Evolutionary conservation across 2,113 vertebrate species (phyloP).

Genomic region (Propithecus coquereli): DNA sequence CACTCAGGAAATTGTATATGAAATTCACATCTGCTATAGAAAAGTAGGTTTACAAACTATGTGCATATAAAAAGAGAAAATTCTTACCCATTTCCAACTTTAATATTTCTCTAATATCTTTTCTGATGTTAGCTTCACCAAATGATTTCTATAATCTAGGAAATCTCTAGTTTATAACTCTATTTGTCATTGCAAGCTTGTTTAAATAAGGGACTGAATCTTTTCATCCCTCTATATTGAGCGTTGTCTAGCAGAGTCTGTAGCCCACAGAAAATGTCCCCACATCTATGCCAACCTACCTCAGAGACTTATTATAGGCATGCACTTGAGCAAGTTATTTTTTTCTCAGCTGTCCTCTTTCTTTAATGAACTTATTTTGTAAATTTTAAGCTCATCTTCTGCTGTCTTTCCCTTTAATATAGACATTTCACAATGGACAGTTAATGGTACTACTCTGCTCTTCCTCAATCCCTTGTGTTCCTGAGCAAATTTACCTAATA

Average conservation of each 20-base stretch:
- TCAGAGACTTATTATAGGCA: not conserved
- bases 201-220: not conserved
- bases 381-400: not conserved
- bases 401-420: not conserved
- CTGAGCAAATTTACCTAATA: not conserved
- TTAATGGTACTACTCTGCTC: not conserved
- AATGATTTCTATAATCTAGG: not conserved
- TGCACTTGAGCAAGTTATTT: not conserved
- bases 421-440: not conserved
- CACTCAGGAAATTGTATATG: constrained; percentile 42
- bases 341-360: not conserved
- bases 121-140: not conserved
- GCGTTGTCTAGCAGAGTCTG: not conserved
- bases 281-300: accelerated
- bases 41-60: not conserved
- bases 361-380: not conserved
- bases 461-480: not conserved
- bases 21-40: constrained; percentile 43
- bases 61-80: not conserved
- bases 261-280: not conserved
- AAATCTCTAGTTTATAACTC: not conserved
- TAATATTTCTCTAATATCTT: not conserved
- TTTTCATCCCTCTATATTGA: not conserved
- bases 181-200: not conserved
- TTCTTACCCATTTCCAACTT: not conserved